Conservation (phyloP, 2,888 invertebrate species). For the Nipponacmea schrenckii region DNA sequence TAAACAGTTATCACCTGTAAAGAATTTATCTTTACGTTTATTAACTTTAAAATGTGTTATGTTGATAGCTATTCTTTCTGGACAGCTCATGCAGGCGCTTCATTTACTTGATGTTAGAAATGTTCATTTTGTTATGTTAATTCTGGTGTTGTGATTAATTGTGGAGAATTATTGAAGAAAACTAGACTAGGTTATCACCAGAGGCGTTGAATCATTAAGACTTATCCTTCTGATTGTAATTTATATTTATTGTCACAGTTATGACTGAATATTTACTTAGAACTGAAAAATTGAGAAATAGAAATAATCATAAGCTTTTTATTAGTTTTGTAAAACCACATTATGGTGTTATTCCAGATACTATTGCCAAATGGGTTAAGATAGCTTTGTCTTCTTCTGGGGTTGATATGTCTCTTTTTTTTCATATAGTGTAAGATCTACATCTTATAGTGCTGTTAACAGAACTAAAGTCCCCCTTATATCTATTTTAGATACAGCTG, state of each 20-base stretch:
- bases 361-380: conserved; percentile 35
- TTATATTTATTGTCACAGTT: conserved; percentile 15
- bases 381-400: conserved; percentile 23
- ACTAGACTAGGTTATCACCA: conserved; percentile 20
- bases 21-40: not conserved
- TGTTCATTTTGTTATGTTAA: conserved; percentile 1
- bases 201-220: not conserved
- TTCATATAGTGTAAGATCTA: conserved; percentile 31
- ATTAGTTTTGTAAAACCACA: conserved; percentile 33
- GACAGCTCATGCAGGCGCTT: conserved; percentile 18
- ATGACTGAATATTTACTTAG: conserved; percentile 8
- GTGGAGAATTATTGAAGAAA: conserved; percentile 22
- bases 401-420: conserved; percentile 24
- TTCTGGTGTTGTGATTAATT: conserved; percentile 11
- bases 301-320: conserved; percentile 16
- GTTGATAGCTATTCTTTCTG: conserved; percentile 14
- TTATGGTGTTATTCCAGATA: conserved; percentile 27
- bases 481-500: not conserved
- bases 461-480: not conserved
- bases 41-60: not conserved
- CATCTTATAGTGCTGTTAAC: conserved; percentile 17
- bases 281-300: conserved; percentile 16
- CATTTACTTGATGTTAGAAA: conserved; percentile 20
- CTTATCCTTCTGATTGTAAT: not conserved
- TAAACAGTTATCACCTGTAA: not conserved